Evolutionary conservation across 2,797 vertebrate species (phyloP), one percentile per base, ranked within the genome.

Genomic region (Eulemur rubriventer): DNA sequence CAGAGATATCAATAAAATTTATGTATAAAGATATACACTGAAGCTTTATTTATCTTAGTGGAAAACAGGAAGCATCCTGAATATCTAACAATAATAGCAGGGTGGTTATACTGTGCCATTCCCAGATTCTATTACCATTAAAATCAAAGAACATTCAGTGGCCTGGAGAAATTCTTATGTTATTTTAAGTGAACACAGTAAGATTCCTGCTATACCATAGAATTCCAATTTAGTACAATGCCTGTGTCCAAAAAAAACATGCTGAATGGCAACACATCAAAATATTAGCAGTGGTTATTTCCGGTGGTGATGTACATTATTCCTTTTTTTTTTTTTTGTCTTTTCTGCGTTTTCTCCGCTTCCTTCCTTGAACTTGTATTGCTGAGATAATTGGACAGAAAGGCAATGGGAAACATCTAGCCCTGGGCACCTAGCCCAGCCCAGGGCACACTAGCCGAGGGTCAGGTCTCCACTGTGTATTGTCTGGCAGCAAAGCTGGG

Each of bases 21-120:
- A 22, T 55, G 17, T 63, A 8, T 72, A 30, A 55, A 48, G 69
- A 13, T 48, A 69, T 16, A 67, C 67, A 48, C 12, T 28, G 57
- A 14, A 41, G 28, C 61, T 89, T 95, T 86, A 35, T 65, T 95
- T 72, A 75, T 65, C 70, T 65, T 69, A 63, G 70, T 41, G 70
- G 41, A 76, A 93, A 87, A 79, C 9, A 69, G 43, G n/a, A 43
- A 33, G n/a, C 48, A 41, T 26, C 61, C 43, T 35, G 73, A 28
- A 73, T 78, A 38, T 30, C 6, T n/a, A 35, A 61, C 24, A 69
- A 4, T 20, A 63, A 10, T 20, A 85, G 75, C 43, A 50, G 70
- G 24, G n/a, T 14, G 50, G 35, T 83, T 80, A 35, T 41, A 38
- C 28, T 30, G 24, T 11, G 4, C 18, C 9, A 26, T 83, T 63